Conservation (phyloP, 2,888 invertebrate species). For the Muschampia plurimacula region DNA sequence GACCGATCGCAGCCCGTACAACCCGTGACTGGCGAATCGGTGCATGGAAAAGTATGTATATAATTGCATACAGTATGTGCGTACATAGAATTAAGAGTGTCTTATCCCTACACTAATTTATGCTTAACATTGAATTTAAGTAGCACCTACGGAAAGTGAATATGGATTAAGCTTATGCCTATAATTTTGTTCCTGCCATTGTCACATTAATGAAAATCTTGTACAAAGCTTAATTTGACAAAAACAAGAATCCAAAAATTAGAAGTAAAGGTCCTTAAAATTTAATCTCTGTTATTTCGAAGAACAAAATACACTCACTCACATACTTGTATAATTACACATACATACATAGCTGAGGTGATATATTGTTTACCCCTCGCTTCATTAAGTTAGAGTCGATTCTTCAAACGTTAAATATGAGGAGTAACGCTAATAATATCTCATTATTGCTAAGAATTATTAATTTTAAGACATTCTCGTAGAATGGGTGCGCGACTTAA, state of each 20-base stretch:
- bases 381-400: conserved; percentile 72
- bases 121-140: no score
- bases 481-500: neutral
- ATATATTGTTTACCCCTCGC: conserved; percentile 62
- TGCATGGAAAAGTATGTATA: no score
- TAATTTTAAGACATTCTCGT: conserved; percentile 59
- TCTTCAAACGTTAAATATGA: conserved; percentile 79
- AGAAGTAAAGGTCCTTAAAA: neutral
- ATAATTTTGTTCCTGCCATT: neutral
- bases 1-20: no score
- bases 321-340: neutral
- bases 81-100: no score
- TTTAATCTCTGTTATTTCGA: conserved; percentile 5
- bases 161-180: no score
- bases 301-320: neutral
- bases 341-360: conserved; percentile 53
- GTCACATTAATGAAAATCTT: neutral
- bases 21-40: no score
- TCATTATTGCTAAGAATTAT: conserved; percentile 75
- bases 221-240: neutral
- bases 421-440: conserved; percentile 71
- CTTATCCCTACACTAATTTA: no score
- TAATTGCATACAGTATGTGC: no score
- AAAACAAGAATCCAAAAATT: neutral
- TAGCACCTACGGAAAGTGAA: no score